Percentiles rank a stretch among this genome's conserved stretches.
These are phyloP conservation scores for Sisor rabdophorus DNA, from an alignment of 2,113 vertebrate species.

Conservation along the genomic window DNA sequence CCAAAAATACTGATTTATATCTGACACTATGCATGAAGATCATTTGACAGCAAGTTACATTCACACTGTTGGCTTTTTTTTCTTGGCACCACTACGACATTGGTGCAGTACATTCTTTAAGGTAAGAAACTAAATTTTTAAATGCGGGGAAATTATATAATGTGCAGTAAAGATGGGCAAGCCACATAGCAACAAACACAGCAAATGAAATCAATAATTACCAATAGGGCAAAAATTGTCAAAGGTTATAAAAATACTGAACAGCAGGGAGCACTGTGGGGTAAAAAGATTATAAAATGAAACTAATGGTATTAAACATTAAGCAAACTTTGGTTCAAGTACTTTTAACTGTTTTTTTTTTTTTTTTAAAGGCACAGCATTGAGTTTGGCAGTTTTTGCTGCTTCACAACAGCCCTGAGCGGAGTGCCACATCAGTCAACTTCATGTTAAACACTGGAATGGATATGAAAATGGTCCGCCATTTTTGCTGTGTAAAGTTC, in stretches of 20 bases:
- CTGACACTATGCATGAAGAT: constrained; percentile 13
- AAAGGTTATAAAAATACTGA: not conserved
- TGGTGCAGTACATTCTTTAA: constrained; percentile 55
- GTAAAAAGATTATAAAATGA: not conserved
- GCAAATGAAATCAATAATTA: not conserved
- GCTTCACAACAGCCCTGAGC: constrained; percentile 28
- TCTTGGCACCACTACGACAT: not conserved
- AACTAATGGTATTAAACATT: not conserved
- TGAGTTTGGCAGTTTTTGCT: not conserved
- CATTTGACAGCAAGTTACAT: constrained; percentile 50
- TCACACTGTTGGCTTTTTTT: constrained; percentile 49
- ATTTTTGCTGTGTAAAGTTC: not conserved
- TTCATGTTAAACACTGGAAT: constrained; percentile 3
- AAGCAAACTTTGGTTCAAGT: constrained; percentile 6
- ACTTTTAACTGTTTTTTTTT: not conserved
- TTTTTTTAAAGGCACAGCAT: not conserved
- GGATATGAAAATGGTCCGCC: not conserved
- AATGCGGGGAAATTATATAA: not conserved
- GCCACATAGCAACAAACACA: not conserved
- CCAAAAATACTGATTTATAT: not conserved
- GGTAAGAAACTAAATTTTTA: not conserved
- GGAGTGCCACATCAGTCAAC: not conserved
- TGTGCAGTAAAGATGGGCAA: constrained; percentile 1
- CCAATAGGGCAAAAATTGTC: not conserved
- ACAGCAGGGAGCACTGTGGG: constrained; percentile 39